Evolutionary conservation across 2,797 vertebrate species (phyloP).

Genomic region (Phaenicophaeus curvirostris): DNA sequence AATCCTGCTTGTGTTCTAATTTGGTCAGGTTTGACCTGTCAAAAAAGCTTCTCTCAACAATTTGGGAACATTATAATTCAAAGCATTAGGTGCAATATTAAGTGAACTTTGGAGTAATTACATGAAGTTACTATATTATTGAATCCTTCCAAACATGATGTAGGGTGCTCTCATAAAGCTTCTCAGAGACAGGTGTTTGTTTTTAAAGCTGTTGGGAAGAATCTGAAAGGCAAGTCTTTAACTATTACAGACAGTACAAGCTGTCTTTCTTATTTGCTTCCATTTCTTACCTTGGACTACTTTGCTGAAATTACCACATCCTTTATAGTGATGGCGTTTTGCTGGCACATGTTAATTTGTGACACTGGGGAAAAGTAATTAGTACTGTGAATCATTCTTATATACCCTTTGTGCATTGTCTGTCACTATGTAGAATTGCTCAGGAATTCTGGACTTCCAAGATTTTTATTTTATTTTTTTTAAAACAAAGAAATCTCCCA

Average conservation of each 20-base stretch:
- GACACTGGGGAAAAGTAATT: background rate
- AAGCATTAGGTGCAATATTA: background rate
- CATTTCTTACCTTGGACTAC: background rate
- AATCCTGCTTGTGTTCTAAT: background rate
- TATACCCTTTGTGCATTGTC: background rate
- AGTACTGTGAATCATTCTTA: background rate
- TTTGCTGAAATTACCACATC: background rate
- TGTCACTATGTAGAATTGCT: background rate
- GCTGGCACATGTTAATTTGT: background rate
- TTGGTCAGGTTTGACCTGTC: background rate
- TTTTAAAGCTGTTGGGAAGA: background rate
- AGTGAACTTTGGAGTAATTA: constrained; percentile 9
- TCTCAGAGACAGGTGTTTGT: background rate
- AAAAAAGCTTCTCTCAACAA: background rate
- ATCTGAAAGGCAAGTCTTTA: background rate
- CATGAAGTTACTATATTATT: background rate
- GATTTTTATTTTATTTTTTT: background rate
- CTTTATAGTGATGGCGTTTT: background rate
- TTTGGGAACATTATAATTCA: background rate
- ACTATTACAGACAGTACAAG: background rate
- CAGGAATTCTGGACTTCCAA: background rate
- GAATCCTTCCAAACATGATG: background rate
- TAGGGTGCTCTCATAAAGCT: background rate
- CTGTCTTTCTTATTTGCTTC: background rate
- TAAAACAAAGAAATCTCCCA: background rate